These are phyloP conservation scores for Ceratotherium simum DNA, from an alignment of 2,113 vertebrate species.

Conservation along the genomic window DNA sequence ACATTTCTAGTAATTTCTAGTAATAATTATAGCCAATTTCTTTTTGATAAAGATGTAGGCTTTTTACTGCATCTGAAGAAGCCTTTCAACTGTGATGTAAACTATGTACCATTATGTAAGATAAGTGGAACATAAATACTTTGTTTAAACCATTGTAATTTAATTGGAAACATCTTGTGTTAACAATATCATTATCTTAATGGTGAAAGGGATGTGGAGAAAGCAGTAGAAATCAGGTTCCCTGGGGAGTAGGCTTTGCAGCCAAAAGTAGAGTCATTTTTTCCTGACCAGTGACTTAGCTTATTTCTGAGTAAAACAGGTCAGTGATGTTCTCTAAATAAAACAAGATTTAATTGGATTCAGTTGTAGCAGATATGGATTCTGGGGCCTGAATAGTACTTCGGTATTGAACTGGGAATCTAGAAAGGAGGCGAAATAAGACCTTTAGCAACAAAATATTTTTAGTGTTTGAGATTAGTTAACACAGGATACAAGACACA, in stretches of 20 bases:
- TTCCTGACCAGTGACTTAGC: not conserved
- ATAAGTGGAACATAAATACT: not conserved
- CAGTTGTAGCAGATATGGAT: not conserved
- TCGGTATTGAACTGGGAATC: not conserved
- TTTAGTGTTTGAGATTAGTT: not conserved
- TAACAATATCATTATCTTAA: not conserved
- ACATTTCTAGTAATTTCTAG: not conserved
- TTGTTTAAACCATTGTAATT: constrained; percentile 13
- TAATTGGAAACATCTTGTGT: constrained; percentile 43
- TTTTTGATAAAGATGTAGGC: not conserved
- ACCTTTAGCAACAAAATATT: not conserved
- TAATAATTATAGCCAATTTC: not conserved
- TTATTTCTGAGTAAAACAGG: constrained; percentile 35
- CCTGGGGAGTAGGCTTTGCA: not conserved
- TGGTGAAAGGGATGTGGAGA: not conserved
- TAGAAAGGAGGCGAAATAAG: constrained; percentile 15
- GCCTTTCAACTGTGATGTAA: not conserved
- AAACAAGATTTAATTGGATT: constrained; percentile 59
- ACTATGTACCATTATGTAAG: not conserved
- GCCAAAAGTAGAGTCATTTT: constrained; percentile 45
- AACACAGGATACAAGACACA: not conserved
- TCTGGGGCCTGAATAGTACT: not conserved
- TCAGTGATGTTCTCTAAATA: constrained; percentile 28
- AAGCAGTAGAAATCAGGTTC: not conserved
- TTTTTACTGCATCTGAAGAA: not conserved